Conservation (phyloP, 2,888 invertebrate species). For the Selenia dentaria region DNA sequence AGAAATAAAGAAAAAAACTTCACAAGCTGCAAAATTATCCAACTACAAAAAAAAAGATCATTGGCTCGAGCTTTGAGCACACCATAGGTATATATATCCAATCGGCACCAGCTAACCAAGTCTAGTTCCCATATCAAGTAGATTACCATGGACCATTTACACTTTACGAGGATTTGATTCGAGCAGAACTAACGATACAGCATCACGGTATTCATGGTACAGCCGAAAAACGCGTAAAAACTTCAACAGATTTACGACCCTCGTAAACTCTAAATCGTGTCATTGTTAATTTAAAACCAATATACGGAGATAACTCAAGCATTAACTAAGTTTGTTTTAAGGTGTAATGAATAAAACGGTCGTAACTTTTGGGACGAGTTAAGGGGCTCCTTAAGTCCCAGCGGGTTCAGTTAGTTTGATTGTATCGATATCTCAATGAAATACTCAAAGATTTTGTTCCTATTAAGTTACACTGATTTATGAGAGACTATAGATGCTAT, state of each 20-base stretch:
- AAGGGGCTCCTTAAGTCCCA: constrained; percentile 23
- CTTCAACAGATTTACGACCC: constrained; percentile 70
- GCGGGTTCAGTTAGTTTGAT: constrained; percentile 7
- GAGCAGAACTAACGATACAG: constrained; percentile 71
- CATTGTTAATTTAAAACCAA: constrained; percentile 71
- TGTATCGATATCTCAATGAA: constrained; percentile 14
- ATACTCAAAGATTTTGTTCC: constrained; percentile 4
- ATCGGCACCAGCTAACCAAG: constrained; percentile 61
- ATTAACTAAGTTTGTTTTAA: constrained; percentile 49
- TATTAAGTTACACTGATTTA: background rate
- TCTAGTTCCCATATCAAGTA: constrained; percentile 77
- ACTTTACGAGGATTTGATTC: constrained; percentile 78
- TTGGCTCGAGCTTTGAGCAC: too few species aligned
- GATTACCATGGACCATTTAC: constrained; percentile 74
- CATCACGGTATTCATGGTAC: constrained; percentile 59
- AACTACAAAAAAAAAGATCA: too few species aligned
- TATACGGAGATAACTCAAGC: constrained; percentile 59
- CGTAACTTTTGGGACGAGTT: constrained; percentile 25
- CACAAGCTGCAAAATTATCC: too few species aligned
- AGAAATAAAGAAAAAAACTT: too few species aligned
- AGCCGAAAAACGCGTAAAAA: constrained; percentile 56
- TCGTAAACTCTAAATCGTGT: constrained; percentile 65
- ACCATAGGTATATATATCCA: too few species aligned
- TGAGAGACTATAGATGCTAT: too few species aligned
- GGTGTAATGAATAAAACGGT: constrained; percentile 38